Base-by-base conservation (phyloP, 2,888 invertebrate species). In the Papilio elwesi region DNA sequence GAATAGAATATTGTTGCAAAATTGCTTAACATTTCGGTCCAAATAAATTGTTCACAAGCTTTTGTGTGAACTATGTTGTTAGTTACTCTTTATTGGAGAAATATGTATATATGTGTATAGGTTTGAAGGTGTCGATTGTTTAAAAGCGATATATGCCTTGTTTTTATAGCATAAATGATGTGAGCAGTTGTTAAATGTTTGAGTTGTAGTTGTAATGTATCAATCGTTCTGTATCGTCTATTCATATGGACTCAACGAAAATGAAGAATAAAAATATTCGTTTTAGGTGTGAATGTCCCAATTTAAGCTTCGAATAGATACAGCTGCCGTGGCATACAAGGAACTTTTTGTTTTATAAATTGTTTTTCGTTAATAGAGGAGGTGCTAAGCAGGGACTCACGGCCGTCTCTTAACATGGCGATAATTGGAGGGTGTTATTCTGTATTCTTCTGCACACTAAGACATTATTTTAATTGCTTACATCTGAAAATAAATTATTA, bases 381-480 rank as follows among this genome's bases (percentile, higher is more conserved):
- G 79, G 81, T 81, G 81, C 75, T 82, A 82, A 82, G 76, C 71
- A 76, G 70, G 67, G 73, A 71, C 78, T 78, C 81, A 78, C 81
- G 77, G 78, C 73, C 71, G 74, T 77, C 72, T 79, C 77, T 79
- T 81, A 80, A 76, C 78, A 70, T 75, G 65, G 75, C 71, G 81
- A 76, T 82, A 82, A 81, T 81, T 82, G 80, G 76, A 75, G 74
- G 76, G 80, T 79, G 80, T 79, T 80, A 76, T 74, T 74, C 47
- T 65, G 65, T 47, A 66, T 10, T 48, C 16, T 48, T 11, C 16
- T 52, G 13, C 15, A n/a, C 6, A 15, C 38, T n/a, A 47, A 38
- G 36, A 47, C 53, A 53, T 59, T 5, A n/a, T 10, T 38, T 59
- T 38, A 38, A 43, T 59, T 59, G 43, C 9, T 43, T 10, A 43